Percentiles rank a stretch among this genome's conserved stretches.
These are phyloP conservation scores for Heterotis niloticus DNA, from an alignment of 2,113 vertebrate species.

Conservation along the genomic window DNA sequence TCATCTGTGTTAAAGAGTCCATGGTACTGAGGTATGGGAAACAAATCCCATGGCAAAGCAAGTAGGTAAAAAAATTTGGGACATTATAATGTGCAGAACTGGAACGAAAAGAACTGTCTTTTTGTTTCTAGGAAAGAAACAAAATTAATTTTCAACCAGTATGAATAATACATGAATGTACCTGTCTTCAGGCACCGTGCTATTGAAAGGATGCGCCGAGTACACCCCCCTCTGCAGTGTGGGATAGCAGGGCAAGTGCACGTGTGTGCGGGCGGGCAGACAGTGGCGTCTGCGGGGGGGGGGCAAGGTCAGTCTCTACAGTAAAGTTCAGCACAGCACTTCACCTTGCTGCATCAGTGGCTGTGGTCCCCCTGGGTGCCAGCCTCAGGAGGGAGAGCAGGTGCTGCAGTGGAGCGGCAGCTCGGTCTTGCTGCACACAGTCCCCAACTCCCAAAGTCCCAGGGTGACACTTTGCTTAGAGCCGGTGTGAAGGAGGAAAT, in stretches of 20 bases:
- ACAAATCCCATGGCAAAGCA: background rate
- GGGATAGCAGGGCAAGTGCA: background rate
- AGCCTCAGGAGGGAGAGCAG: background rate
- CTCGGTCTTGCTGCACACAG: background rate
- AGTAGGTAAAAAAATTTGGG: too few relatives aligned
- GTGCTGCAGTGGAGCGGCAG: background rate
- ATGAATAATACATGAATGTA: constrained; percentile 1
- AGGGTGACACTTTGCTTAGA: constrained; percentile 3
- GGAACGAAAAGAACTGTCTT: too few relatives aligned
- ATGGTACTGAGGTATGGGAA: background rate
- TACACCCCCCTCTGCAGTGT: background rate
- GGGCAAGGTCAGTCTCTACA: background rate
- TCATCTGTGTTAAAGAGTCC: background rate
- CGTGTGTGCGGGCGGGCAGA: background rate
- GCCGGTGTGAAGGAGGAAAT: background rate
- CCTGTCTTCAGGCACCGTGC: background rate
- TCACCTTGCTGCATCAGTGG: too few relatives aligned
- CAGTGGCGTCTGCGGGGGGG: background rate
- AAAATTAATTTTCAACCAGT: background rate
- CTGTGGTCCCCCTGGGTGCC: too few relatives aligned
- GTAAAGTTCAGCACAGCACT: too few relatives aligned
- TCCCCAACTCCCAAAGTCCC: background rate
- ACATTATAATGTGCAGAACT: too few relatives aligned
- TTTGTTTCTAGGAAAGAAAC: too few relatives aligned
- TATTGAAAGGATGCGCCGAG: background rate